Evolutionary conservation across 2,888 invertebrate species (phyloP).

Genomic region (Cybosia mesomella): DNA sequence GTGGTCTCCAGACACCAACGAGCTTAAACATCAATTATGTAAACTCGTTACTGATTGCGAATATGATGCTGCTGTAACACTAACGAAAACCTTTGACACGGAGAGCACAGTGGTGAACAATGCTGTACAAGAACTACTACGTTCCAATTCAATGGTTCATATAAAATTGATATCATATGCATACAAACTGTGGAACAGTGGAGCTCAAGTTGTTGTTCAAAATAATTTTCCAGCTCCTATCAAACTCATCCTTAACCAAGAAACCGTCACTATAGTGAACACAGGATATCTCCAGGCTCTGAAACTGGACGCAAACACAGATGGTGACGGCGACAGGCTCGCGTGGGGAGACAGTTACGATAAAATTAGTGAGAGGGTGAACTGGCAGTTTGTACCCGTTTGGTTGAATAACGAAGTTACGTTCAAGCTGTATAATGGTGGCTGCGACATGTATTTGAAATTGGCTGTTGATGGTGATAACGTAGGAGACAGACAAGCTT

Average conservation of each 20-base stretch:
- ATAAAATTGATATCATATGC: constrained; percentile 48
- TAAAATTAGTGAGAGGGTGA: constrained; percentile 41
- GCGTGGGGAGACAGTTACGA: constrained; percentile 52
- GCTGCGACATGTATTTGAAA: constrained; percentile 52
- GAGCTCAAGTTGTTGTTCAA: constrained; percentile 39
- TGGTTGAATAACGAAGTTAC: constrained; percentile 46
- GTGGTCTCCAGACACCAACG: neutral
- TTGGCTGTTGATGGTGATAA: constrained; percentile 44
- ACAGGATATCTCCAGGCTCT: constrained; percentile 47
- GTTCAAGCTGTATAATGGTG: constrained; percentile 55
- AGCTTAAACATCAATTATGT: neutral
- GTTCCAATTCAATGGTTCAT: constrained; percentile 15
- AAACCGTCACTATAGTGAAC: constrained; percentile 51
- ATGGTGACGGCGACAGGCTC: constrained; percentile 39
- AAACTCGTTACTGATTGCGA: neutral
- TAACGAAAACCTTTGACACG: constrained; percentile 44
- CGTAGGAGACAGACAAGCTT: constrained; percentile 50
- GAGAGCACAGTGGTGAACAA: constrained; percentile 30
- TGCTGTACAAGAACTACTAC: constrained; percentile 47
- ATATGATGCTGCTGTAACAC: constrained; percentile 32
- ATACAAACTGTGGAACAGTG: constrained; percentile 53
- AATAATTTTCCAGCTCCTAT: constrained; percentile 53
- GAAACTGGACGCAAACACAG: constrained; percentile 38
- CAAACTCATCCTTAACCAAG: constrained; percentile 46
- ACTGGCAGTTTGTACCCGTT: constrained; percentile 56